Conservation (phyloP, 2,113 vertebrate species). For the Xiphorhynchus elegans region DNA sequence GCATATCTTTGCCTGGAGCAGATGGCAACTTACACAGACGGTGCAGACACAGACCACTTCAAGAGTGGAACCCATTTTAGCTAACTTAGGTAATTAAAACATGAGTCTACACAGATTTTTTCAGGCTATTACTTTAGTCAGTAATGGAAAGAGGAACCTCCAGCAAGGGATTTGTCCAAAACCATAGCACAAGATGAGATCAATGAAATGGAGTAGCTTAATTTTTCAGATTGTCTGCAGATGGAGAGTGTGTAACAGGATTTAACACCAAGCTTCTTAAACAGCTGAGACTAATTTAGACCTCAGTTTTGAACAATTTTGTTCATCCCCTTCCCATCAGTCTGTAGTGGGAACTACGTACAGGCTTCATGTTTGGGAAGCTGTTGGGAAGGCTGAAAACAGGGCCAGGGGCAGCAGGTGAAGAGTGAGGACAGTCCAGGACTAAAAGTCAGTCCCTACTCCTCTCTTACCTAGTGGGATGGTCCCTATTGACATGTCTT, state of each 20-base stretch:
- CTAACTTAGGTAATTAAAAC: neutral
- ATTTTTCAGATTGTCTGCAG: neutral
- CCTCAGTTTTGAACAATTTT: neutral
- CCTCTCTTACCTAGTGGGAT: neutral
- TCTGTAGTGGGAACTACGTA: neutral
- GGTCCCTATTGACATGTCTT: neutral
- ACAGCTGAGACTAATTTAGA: neutral
- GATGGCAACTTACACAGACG: neutral
- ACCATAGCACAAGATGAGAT: neutral
- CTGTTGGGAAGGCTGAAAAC: neutral
- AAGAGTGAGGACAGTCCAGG: neutral
- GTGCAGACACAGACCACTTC: neutral
- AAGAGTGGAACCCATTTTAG: neutral
- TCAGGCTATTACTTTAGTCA: neutral
- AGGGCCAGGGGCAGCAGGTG: neutral
- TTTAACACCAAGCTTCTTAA: neutral
- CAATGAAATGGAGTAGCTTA: neutral
- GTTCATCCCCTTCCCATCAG: neutral
- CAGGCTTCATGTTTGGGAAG: neutral
- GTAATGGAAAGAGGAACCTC: neutral
- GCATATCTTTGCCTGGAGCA: neutral
- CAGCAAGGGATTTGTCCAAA: neutral
- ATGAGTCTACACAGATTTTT: neutral
- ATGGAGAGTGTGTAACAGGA: neutral
- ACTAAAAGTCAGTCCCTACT: neutral